phyloP scores from a whole-genome alignment of 2,888 invertebrate species.

The Orthosia incerta region DNA sequence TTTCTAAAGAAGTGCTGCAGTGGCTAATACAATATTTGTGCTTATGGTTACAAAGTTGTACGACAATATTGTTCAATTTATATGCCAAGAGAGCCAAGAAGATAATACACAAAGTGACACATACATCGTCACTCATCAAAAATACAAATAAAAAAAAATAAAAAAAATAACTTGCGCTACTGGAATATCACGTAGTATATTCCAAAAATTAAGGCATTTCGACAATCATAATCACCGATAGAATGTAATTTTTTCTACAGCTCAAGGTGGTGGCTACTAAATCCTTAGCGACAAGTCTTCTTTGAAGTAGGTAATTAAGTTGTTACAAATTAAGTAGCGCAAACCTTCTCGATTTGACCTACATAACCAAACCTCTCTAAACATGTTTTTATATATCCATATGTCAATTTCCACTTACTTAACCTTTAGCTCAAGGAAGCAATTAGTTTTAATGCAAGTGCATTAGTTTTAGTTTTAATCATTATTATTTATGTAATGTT shows the following conservation, averaged over 20 bases:
- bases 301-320: neutral
- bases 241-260: neutral
- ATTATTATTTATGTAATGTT: conserved; percentile 33
- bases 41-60: too few relatives aligned
- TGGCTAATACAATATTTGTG: too few relatives aligned
- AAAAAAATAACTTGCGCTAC: too few relatives aligned
- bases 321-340: neutral
- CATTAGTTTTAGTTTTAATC: conserved; percentile 47
- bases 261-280: neutral
- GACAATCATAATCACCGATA: neutral
- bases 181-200: too few relatives aligned
- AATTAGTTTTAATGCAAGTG: conserved; percentile 64
- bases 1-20: too few relatives aligned
- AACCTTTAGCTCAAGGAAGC: conserved; percentile 67
- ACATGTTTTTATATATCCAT: conserved; percentile 34
- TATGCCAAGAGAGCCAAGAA: too few relatives aligned
- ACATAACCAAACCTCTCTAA: conserved; percentile 41
- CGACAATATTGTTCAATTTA: too few relatives aligned
- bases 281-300: neutral
- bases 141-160: too few relatives aligned
- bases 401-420: conserved; percentile 55
- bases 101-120: too few relatives aligned
- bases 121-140: too few relatives aligned
- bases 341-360: conserved; percentile 49
- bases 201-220: neutral